Conservation (phyloP, 1,140 invertebrate genomes). For the Aphelenchoides besseyi region DNA sequence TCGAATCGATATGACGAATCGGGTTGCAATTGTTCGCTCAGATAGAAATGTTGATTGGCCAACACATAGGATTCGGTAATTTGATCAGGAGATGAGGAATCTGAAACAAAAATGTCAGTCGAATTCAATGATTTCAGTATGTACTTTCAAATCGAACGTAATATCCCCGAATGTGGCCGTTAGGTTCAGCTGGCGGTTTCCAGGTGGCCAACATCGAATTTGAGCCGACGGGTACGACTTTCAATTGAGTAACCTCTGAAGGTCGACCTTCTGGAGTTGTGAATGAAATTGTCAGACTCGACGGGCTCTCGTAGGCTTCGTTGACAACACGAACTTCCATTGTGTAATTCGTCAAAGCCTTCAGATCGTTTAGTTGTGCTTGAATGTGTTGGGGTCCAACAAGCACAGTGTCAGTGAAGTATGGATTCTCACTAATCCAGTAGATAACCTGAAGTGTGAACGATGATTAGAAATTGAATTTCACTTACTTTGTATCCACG, state of each 20-base stretch:
- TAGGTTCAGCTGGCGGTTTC: slow-evolving; percentile 53
- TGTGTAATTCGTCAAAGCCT: slow-evolving; percentile 51
- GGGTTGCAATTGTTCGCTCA: slow-evolving; percentile 50
- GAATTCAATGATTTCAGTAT: slow-evolving; percentile 28
- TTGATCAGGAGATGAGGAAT: slow-evolving; percentile 38
- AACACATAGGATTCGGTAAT: slow-evolving; percentile 61
- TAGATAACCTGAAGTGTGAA: slow-evolving; percentile 41
- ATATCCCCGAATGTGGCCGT: slow-evolving; percentile 59
- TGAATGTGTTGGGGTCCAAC: slow-evolving; percentile 5
- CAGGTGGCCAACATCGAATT: slow-evolving; percentile 55
- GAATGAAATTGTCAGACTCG: slow-evolving; percentile 45
- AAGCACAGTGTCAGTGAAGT: slow-evolving; percentile 23
- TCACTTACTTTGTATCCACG: slow-evolving; percentile 49
- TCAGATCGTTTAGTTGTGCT: slow-evolving; percentile 27
- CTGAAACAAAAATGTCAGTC: slow-evolving; percentile 21
- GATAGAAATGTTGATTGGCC: slow-evolving; percentile 52
- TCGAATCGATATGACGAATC: slow-evolving; percentile 54
- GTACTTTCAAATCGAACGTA: slow-evolving; percentile 58
- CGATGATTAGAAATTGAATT: not conserved
- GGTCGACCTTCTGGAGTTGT: slow-evolving; percentile 60
- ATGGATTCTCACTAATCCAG: slow-evolving; percentile 43
- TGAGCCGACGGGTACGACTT: slow-evolving; percentile 55
- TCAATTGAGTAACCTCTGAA: slow-evolving; percentile 25
- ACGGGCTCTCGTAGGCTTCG: slow-evolving; percentile 41
- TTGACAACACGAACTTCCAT: slow-evolving; percentile 51